These are phyloP conservation scores for Bombus difficillimus DNA, from an alignment of 1,140 invertebrate genomes.

Conservation along the genomic window DNA sequence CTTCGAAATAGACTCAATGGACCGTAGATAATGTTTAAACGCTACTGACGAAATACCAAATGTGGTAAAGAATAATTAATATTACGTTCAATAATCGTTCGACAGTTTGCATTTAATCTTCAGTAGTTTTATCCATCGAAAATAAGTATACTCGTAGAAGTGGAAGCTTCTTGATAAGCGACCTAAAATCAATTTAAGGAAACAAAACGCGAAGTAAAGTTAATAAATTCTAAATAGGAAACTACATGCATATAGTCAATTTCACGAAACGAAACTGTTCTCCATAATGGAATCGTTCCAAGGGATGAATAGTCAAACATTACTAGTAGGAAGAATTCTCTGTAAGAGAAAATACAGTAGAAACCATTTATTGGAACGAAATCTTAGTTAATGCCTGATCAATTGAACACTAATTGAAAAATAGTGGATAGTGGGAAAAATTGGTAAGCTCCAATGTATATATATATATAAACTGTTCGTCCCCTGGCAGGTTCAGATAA, in stretches of 20 bases:
- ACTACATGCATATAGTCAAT: neutral
- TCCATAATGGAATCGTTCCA: neutral
- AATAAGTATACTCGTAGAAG: neutral
- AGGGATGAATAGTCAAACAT: neutral
- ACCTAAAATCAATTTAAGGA: neutral
- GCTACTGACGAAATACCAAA: neutral
- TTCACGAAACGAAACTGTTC: neutral
- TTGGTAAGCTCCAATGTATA: too few relatives aligned
- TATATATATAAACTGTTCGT: too few relatives aligned
- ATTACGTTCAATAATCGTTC: neutral
- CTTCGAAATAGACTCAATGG: neutral
- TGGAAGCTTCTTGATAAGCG: neutral
- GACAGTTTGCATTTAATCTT: conserved; percentile 21
- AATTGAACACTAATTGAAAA: too few relatives aligned
- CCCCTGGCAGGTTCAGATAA: too few relatives aligned
- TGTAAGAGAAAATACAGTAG: neutral
- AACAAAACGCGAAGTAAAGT: neutral
- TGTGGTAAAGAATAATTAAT: conserved; percentile 20
- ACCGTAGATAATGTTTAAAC: neutral
- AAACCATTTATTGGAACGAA: neutral
- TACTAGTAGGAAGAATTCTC: neutral
- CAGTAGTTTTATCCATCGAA: neutral
- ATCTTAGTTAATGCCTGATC: too few relatives aligned
- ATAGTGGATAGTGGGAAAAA: too few relatives aligned
- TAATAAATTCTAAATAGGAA: too few relatives aligned